These are phyloP conservation scores for Trichomalopsis sarcophagae DNA, from an alignment of 1,140 invertebrate species.

Conservation along the genomic window DNA sequence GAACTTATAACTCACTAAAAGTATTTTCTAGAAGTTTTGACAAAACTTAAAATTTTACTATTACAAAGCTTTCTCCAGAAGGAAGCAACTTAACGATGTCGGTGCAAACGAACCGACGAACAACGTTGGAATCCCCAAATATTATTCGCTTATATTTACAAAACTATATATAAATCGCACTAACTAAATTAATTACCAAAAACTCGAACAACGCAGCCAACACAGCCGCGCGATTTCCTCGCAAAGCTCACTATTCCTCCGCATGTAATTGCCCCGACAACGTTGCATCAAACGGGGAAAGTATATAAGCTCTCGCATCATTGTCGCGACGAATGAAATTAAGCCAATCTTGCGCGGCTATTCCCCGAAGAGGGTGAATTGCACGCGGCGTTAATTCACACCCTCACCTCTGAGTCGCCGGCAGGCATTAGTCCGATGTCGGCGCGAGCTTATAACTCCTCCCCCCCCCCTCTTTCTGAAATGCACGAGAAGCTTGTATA, in stretches of 20 bases:
- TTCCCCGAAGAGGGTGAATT: constrained; percentile 33
- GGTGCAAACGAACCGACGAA: too few species aligned
- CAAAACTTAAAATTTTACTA: too few species aligned
- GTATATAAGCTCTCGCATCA: constrained; percentile 4
- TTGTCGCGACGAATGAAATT: constrained; percentile 30
- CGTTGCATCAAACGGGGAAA: background rate
- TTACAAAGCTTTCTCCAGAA: too few species aligned
- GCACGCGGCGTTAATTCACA: constrained; percentile 33
- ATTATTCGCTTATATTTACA: too few species aligned
- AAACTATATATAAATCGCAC: too few species aligned
- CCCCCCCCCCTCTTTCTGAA: background rate
- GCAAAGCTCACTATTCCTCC: background rate
- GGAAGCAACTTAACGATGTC: too few species aligned
- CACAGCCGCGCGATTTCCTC: background rate
- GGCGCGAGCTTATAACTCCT: constrained; percentile 27
- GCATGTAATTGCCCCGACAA: background rate
- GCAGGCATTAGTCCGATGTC: constrained; percentile 41
- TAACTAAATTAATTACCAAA: too few species aligned
- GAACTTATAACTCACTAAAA: too few species aligned
- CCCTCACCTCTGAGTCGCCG: background rate
- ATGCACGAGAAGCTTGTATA: background rate
- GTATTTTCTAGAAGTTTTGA: too few species aligned
- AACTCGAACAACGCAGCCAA: background rate
- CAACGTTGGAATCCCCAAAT: too few species aligned
- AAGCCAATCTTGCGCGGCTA: constrained; percentile 1